Evolutionary conservation across 1,140 invertebrate species (phyloP), one percentile per base, ranked within the genome.

Genomic region (Teleopsis dalmanni): DNA sequence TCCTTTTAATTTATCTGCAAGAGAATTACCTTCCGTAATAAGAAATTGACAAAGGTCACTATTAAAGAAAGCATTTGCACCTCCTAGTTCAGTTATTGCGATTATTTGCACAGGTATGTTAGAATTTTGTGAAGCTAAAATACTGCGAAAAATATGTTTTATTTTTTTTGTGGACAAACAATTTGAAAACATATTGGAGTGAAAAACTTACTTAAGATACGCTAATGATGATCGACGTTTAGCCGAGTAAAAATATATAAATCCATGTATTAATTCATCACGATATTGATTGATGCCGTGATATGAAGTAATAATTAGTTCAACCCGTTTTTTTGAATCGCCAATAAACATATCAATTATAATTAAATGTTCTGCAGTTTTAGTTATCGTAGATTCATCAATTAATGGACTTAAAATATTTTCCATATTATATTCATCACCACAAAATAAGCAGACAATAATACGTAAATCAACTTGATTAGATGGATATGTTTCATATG

Each of bases 391-490:
- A 45, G 90, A 87, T 69, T 95, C 89, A 60, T 83, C 84, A 31
- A 97, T 75, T 47, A 98, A 73, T 2, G 94, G 93, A 27, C 83
- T 83, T 14, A 98, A 75, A 37, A 96, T 86, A 54, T 90, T 87
- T 70, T 95, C 91, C 33, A 94, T 82, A 2, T 85, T 86, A 63
- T 88, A 96, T 13, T 91, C 88, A 75, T 98, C 95, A 35, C 93
- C 94, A 74, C 95, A 98, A 70, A 97, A 93, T 80, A 97, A 86
- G 70, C 92, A 96, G 81, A 97, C 88, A 59, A 96, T 89, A 71
- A 98, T 91, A 56, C 87, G 86, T 59, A 63, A 45, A 56, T 70
- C 67, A 8, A 65, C 65, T 34, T 69, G 63, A 50, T 65, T 75
- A 56, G 59, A 56, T 51, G 66, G 60, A 61, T 65, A 71, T 47